Evolutionary conservation across 2,888 invertebrate genomes (phyloP), one percentile per base, ranked within the genome.

Genomic region (Plebejus melissa): DNA sequence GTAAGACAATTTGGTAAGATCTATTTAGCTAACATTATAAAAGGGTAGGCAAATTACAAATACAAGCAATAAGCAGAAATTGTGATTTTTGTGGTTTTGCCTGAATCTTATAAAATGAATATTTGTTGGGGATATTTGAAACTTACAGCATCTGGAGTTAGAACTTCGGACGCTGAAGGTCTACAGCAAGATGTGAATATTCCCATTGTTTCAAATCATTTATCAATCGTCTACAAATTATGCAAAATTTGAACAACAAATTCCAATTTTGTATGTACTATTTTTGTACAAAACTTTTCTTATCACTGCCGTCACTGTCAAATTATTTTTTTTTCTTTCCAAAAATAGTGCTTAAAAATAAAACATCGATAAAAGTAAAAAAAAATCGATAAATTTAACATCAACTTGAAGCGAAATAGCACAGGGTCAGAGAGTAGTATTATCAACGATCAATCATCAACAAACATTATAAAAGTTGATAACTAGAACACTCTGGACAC

Each of bases 91-190:
- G 36, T n/a, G 4, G n/a, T 3, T 74, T 28, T 46, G 13, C 41
- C 41, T 22, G 16, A 46, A 65, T 60, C 16, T 13, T 74, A 41
- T 6, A 32, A 16, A 28, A 58, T 69, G 50, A 22, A 22, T 32
- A 1, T 71, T 46, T 41, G 6, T 46, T 36, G 4, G 70, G 4
- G 1, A 46, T 22, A 28, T 13, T 71, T 16, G 28, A 76, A 77
- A 90, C 93, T 93, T 92, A 95, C 95, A 83, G 90, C 87, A 84
- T 95, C 95, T 77, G 95, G 95, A 76, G 95, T 95, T 76, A 93
- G 83, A 70, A 94, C 90, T 77, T 95, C 94, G n/a, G 94, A 87
- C 76, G 94, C 90, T 76, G 94, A 94, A 79, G 92, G 93, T 83
- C 84, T 94, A 84, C 94, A 94, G 83, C 95, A 95, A 70, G 94